phyloP scores from a whole-genome alignment of 1,140 invertebrate genomes.

The Sarcophaga peregrina region DNA sequence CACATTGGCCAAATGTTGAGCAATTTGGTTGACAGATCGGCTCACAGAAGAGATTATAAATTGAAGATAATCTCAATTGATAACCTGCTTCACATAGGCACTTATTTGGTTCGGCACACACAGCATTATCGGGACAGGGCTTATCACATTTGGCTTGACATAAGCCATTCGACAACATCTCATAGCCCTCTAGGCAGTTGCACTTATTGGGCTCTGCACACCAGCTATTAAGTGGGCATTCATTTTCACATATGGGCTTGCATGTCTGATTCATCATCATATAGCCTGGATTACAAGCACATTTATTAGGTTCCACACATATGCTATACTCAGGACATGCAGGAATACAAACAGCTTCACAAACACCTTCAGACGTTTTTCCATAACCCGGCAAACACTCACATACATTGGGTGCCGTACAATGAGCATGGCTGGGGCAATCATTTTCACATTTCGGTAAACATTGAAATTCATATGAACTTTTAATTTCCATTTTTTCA shows the following conservation, averaged over 20 bases:
- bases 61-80: constrained; percentile 57
- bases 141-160: constrained; percentile 32
- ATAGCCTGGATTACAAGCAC: constrained; percentile 40
- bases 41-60: constrained; percentile 49
- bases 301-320: constrained; percentile 42
- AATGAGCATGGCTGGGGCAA: not conserved
- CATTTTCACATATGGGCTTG: constrained; percentile 14
- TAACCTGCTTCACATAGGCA: constrained; percentile 71
- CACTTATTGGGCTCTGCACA: constrained; percentile 67
- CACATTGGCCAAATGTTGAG: constrained; percentile 68
- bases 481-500: not conserved
- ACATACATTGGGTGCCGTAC: not conserved
- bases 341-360: constrained; percentile 32
- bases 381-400: not conserved
- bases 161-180: not conserved
- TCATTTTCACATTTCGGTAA: not conserved
- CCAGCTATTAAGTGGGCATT: constrained; percentile 53
- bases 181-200: constrained; percentile 37
- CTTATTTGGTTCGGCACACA: constrained; percentile 67
- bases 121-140: constrained; percentile 54
- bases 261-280: not conserved
- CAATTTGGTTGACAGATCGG: constrained; percentile 69
- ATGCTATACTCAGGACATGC: constrained; percentile 25
- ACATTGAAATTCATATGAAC: not conserved
- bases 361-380: not conserved